phyloP scores from a whole-genome alignment of 2,888 invertebrate species.

The Coenonympha glycerion region DNA sequence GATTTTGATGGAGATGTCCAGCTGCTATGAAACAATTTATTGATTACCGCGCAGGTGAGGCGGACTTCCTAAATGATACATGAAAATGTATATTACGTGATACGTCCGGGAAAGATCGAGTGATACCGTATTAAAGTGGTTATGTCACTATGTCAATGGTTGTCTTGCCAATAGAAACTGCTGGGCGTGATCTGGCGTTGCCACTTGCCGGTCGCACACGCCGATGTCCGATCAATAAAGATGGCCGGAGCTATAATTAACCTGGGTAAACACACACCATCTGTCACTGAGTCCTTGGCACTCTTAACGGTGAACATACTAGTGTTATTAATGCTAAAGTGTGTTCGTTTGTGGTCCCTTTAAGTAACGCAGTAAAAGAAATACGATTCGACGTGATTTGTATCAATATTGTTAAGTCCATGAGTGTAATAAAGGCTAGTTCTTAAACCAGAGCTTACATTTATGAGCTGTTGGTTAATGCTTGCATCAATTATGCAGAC shows the following conservation, averaged over 20 bases:
- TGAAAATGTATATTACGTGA: constrained; percentile 31
- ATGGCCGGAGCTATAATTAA: constrained; percentile 47
- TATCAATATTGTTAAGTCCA: too few species aligned
- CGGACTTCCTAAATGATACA: constrained; percentile 35
- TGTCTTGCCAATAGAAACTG: constrained; percentile 57
- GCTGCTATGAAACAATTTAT: constrained; percentile 56
- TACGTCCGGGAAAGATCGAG: constrained; percentile 40
- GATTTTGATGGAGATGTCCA: constrained; percentile 61
- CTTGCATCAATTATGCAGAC: too few species aligned
- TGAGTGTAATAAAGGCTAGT: too few species aligned
- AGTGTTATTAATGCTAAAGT: too few species aligned
- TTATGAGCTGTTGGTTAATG: too few species aligned
- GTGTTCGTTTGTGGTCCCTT: too few species aligned
- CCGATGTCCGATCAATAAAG: constrained; percentile 57
- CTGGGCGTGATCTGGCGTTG: constrained; percentile 54
- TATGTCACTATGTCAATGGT: constrained; percentile 51
- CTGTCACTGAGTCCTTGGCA: constrained; percentile 47
- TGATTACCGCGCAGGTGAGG: constrained; percentile 51
- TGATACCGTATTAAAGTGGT: constrained; percentile 40
- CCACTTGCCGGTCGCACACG: constrained; percentile 33
- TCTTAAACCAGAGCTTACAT: too few species aligned
- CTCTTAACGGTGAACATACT: constrained; percentile 29
- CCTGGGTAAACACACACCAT: constrained; percentile 38
- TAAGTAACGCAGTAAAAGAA: too few species aligned
- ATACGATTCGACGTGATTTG: too few species aligned